Conservation (phyloP, 92 coral and sea anemone genomes). For the Zoanthus sansibaricus region DNA sequence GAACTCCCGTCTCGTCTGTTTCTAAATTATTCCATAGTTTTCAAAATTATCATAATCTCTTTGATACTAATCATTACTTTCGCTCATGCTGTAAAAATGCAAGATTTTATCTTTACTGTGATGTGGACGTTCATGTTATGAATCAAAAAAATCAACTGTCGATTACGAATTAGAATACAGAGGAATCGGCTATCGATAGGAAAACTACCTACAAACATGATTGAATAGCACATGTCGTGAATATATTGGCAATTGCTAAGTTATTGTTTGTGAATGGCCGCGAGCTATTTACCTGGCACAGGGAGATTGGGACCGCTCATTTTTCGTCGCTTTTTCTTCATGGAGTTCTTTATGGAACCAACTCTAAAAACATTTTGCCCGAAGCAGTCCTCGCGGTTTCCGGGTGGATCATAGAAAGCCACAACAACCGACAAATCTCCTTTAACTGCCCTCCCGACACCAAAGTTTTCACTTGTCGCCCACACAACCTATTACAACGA, state of each 20-base stretch:
- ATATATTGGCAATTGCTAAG: neutral
- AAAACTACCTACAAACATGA: neutral
- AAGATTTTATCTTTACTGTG: neutral
- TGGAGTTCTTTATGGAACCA: conserved; percentile 64
- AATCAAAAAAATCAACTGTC: neutral
- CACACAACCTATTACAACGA: conserved; percentile 76
- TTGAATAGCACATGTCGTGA: neutral
- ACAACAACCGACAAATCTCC: conserved; percentile 94
- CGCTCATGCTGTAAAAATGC: neutral
- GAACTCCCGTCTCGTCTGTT: neutral
- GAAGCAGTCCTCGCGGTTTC: conserved; percentile 93
- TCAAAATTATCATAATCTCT: neutral
- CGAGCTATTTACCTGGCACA: conserved; percentile 73
- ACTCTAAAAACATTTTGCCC: conserved; percentile 75
- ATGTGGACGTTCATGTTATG: neutral
- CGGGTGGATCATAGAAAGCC: conserved; percentile 97
- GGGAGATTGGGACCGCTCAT: conserved; percentile 73
- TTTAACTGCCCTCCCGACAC: conserved; percentile 87
- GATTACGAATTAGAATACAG: neutral
- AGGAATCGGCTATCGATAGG: neutral
- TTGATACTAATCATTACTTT: neutral
- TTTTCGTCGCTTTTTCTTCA: conserved; percentile 55
- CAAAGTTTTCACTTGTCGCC: conserved; percentile 90
- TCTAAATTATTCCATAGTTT: neutral
- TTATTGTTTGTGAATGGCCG: neutral